phyloP scores from a whole-genome alignment of 2,888 invertebrate genomes.

The Polymixis flavicincta region DNA sequence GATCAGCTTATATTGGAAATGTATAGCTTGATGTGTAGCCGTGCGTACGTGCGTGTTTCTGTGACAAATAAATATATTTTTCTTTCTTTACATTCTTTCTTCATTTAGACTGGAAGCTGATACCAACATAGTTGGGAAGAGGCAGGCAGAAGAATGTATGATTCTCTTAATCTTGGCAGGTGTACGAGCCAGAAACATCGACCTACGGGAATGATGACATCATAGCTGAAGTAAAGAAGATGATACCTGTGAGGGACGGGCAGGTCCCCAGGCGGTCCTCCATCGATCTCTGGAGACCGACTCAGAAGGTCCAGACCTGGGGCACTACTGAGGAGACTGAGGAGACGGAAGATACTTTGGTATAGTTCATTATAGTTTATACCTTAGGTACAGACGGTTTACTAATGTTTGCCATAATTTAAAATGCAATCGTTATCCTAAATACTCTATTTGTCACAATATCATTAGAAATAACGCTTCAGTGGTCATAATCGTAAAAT shows the following conservation, averaged over 20 bases:
- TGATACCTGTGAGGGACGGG: no score
- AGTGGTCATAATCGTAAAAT: no score
- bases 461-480: no score
- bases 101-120: not conserved
- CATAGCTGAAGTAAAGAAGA: slow-evolving; percentile 12
- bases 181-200: slow-evolving; percentile 28
- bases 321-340: slow-evolving; percentile 16
- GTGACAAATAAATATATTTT: no score
- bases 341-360: slow-evolving; percentile 1
- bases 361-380: not conserved
- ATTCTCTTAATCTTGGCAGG: not conserved
- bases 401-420: no score
- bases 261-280: not conserved
- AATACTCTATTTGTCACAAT: no score
- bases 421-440: no score
- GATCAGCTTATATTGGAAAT: no score
- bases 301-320: not conserved
- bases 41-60: no score
- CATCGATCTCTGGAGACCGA: not conserved
- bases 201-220: slow-evolving; percentile 10
- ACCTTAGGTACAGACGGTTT: no score
- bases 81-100: no score
- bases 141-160: not conserved
- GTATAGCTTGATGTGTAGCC: no score
- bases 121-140: not conserved